Percentiles rank a stretch among this genome's conserved stretches.
phyloP scores from a whole-genome alignment of 1,140 invertebrate genomes.

The Druon quercuslanigerum region DNA sequence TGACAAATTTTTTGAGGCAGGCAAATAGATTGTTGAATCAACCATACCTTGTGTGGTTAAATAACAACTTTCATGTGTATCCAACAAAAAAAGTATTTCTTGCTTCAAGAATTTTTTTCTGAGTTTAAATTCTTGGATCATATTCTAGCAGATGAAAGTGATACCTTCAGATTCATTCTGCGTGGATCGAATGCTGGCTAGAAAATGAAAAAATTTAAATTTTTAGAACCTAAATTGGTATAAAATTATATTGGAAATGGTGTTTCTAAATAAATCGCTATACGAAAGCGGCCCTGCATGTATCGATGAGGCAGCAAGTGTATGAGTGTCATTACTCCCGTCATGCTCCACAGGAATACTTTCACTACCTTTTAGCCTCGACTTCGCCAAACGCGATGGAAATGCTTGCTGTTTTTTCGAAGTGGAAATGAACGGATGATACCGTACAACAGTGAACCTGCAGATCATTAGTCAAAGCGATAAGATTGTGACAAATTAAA shows the following conservation, averaged over 20 bases:
- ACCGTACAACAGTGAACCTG: slow-evolving; percentile 29
- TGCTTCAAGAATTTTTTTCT: too few relatives aligned
- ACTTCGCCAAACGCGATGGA: slow-evolving; percentile 61
- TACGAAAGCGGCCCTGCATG: slow-evolving; percentile 17
- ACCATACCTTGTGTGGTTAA: too few relatives aligned
- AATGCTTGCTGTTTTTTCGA: slow-evolving; percentile 55
- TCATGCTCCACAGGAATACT: slow-evolving; percentile 70
- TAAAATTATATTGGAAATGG: not conserved
- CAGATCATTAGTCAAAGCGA: slow-evolving; percentile 24
- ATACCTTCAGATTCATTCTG: too few relatives aligned
- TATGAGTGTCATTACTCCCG: slow-evolving; percentile 70
- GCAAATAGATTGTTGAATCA: too few relatives aligned
- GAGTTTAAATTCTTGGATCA: too few relatives aligned
- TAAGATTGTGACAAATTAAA: not conserved
- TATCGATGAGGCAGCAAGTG: slow-evolving; percentile 49
- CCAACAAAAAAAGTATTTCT: too few relatives aligned
- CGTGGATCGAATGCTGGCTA: too few relatives aligned
- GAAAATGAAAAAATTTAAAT: too few relatives aligned
- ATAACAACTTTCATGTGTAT: too few relatives aligned
- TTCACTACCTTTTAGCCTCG: slow-evolving; percentile 70
- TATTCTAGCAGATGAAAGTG: too few relatives aligned
- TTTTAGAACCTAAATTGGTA: too few relatives aligned
- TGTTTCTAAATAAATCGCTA: slow-evolving; percentile 16
- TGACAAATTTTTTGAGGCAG: too few relatives aligned
- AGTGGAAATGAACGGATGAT: slow-evolving; percentile 53